These are phyloP conservation scores for Idaea straminata DNA, from an alignment of 2,888 invertebrate species.

Conservation along the genomic window DNA sequence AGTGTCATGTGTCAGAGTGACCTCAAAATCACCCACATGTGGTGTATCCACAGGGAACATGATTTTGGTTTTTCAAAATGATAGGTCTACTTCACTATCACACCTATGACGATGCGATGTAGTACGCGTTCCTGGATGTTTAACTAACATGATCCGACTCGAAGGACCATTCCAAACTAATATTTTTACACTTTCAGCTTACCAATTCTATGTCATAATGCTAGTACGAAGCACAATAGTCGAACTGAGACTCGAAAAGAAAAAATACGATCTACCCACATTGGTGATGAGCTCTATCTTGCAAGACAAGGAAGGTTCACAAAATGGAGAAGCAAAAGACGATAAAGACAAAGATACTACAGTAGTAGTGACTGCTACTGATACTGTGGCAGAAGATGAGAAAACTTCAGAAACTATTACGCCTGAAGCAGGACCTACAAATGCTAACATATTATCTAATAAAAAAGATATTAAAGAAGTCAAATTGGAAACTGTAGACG, in stretches of 20 bases:
- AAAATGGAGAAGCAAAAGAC: conserved; percentile 11
- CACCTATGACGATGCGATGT: no score
- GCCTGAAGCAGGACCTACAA: neutral
- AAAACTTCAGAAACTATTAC: conserved; percentile 2
- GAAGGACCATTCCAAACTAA: neutral
- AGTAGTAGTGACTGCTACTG: conserved; percentile 11
- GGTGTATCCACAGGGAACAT: no score
- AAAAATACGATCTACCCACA: conserved; percentile 34
- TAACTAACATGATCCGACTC: neutral
- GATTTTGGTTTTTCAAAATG: no score
- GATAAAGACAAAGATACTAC: conserved; percentile 10
- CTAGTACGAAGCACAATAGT: conserved; percentile 57
- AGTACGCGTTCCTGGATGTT: no score
- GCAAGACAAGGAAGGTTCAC: conserved; percentile 26
- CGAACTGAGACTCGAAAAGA: conserved; percentile 39
- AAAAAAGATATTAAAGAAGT: conserved; percentile 14
- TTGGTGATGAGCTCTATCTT: conserved; percentile 35
- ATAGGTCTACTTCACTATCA: no score
- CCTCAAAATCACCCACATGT: no score
- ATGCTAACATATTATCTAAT: conserved; percentile 7
- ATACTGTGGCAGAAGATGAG: conserved; percentile 5
- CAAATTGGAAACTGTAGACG: conserved; percentile 31
- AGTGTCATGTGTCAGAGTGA: no score
- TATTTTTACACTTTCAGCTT: conserved; percentile 42
- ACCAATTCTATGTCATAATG: conserved; percentile 53